Evolutionary conservation across 2,797 vertebrate species (phyloP).

Genomic region (Brachymystax lenok): DNA sequence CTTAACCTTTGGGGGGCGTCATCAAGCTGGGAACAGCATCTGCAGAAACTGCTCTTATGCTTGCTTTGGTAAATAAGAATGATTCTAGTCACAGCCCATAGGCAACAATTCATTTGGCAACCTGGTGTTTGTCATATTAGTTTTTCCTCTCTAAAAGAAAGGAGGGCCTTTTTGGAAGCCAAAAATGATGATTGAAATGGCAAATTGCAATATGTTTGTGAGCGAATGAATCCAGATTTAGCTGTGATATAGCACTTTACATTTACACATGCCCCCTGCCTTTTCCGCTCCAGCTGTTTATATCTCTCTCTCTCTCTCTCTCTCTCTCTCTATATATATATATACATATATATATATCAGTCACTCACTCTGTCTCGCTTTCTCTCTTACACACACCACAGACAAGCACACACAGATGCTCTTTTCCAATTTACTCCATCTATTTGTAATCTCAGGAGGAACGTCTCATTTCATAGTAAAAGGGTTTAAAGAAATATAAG

Average conservation of each 20-base stretch:
- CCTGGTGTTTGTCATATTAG: neutral
- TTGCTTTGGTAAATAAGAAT: neutral
- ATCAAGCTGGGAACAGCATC: neutral
- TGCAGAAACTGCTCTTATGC: neutral
- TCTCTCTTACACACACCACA: slow-evolving; percentile 6
- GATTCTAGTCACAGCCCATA: neutral
- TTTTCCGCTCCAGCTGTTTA: slow-evolving; percentile 4
- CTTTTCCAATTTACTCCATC: neutral
- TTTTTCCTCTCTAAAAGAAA: neutral
- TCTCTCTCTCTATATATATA: neutral
- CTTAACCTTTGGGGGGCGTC: neutral
- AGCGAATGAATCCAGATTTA: neutral
- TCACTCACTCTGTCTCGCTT: neutral
- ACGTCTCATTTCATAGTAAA: neutral
- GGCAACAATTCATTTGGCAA: neutral
- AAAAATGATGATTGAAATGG: neutral
- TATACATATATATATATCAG: neutral
- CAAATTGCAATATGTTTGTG: neutral
- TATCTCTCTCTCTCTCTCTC: slow-evolving; percentile 5
- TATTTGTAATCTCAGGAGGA: slow-evolving; percentile 3
- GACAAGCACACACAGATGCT: neutral
- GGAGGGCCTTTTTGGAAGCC: neutral
- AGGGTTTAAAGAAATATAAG: neutral
- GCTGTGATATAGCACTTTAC: neutral
- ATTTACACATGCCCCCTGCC: slow-evolving; percentile 18